Conservation (phyloP, 2,113 vertebrate species). For the Cyprinodon variegatus region DNA sequence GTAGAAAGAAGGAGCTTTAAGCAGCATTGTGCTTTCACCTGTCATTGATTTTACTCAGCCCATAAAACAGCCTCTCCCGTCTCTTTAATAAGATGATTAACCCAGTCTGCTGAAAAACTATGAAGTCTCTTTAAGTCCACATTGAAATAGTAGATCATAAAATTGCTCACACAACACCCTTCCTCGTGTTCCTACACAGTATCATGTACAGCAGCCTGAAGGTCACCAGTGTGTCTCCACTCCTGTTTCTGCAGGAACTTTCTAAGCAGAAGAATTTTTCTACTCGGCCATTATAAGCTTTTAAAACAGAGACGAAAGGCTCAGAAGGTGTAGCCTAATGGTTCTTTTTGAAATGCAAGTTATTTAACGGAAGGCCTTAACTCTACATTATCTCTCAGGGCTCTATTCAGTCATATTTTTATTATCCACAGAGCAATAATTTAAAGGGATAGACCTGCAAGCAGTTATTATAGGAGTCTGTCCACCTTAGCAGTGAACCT, state of each 20-base stretch:
- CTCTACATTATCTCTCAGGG: neutral
- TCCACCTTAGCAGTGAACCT: neutral
- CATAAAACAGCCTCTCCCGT: slow-evolving; percentile 53
- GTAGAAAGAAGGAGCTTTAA: slow-evolving; percentile 40
- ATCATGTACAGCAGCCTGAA: slow-evolving; percentile 27
- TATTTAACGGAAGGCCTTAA: neutral
- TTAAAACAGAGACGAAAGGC: slow-evolving; percentile 14
- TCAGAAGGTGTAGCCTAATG: neutral
- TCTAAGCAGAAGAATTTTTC: slow-evolving; percentile 34
- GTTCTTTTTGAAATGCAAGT: slow-evolving; percentile 7
- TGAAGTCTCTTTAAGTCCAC: slow-evolving; percentile 44
- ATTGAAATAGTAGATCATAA: slow-evolving; percentile 51
- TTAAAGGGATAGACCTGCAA: neutral
- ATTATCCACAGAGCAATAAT: neutral
- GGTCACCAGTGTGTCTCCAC: slow-evolving; percentile 25
- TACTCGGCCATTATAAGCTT: slow-evolving; percentile 31
- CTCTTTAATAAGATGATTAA: slow-evolving; percentile 55
- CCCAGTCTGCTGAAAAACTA: slow-evolving; percentile 41
- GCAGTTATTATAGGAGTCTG: neutral
- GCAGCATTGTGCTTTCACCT: slow-evolving; percentile 42
- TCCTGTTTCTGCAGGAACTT: slow-evolving; percentile 9
- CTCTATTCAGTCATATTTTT: neutral
- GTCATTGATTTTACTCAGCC: slow-evolving; percentile 60
- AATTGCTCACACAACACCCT: slow-evolving; percentile 39
- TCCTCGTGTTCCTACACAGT: slow-evolving; percentile 12